Base-by-base conservation (phyloP, 2,888 invertebrate genomes). In the Marronus borbonicus region DNA sequence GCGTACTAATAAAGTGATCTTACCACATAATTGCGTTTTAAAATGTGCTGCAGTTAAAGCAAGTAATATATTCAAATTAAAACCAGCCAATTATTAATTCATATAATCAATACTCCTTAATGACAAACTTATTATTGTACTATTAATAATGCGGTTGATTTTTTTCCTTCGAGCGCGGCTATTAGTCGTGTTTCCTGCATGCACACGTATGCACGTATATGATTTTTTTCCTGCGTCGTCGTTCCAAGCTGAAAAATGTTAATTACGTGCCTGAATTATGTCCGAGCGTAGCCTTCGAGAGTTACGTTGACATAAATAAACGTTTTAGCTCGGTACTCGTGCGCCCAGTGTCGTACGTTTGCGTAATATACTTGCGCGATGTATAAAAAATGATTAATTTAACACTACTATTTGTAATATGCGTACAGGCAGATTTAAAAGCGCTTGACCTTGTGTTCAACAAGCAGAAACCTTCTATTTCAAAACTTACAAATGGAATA, bases 261-360 rank as follows among this genome's bases (percentile, higher is more conserved):
- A 72, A 72, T 72, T 72, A 72, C 72, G 72, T 72, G 72, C 72
- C 58, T 72, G 72, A 72, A 72, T 72, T 72, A 72, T 72, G 58
- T 58, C 72, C 55, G 58, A 58, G 58, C 72, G 72, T 72, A 72
- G 58, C 72, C 72, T 72, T 72, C 72, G 72, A 72, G 72, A 72
- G 72, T 72, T 72, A 72, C 58, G 72, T 72, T 72, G 58, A 72
- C 72, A 72, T 72, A 72, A 72, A 72, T 72, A 58, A 72, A 50
- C 24, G 49, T 49, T 28, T 52, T 49, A 49, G 50, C 50, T 20
- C 0, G 24, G 68, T 24, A 50, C n/a, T 14, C 49, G 50, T 10
- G 49, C 50, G 49, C 10, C 50, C 50, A 68, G 31, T 39, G 50
- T 20, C n/a, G 44, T 50, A 20, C 68, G 50, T 68, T 50, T 50